Conservation (phyloP, 2,113 vertebrate species). For the Dipodomys merriami region DNA sequence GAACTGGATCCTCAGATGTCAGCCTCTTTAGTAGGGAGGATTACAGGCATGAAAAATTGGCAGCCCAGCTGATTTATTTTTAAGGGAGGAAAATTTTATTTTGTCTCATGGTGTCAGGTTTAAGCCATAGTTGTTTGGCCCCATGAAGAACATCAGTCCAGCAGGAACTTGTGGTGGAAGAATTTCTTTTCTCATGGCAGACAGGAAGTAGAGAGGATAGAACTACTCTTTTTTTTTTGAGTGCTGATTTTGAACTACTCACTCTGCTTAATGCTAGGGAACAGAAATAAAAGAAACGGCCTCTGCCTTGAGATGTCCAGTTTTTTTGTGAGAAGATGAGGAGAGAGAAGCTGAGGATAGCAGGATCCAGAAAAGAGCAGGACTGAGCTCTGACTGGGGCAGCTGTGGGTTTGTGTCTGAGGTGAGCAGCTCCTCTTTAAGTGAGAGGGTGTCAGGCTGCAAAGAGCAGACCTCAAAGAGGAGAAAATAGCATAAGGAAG, state of each 20-base stretch:
- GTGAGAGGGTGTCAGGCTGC: not conserved
- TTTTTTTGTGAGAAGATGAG: not conserved
- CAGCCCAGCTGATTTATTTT: not conserved
- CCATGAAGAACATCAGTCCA: no score
- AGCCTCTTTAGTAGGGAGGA: no score
- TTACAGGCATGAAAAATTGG: no score
- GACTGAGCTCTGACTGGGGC: not conserved
- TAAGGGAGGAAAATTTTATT: not conserved
- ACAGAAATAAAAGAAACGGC: not conserved
- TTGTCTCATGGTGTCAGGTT: not conserved
- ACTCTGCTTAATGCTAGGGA: not conserved
- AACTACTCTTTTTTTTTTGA: not conserved
- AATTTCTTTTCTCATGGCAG: not conserved
- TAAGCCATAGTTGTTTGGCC: no score
- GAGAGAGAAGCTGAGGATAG: not conserved
- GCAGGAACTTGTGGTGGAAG: no score
- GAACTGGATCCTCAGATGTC: no score
- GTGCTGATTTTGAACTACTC: conserved; percentile 1
- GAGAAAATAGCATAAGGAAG: no score
- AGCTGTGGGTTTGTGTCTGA: not conserved
- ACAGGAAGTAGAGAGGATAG: not conserved
- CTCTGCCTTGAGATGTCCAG: not conserved
- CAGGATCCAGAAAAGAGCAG: not conserved
- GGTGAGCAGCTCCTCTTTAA: not conserved
- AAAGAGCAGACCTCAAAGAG: not conserved